Conservation (phyloP, 2,797 vertebrate genomes). For the Molossus molossus region DNA sequence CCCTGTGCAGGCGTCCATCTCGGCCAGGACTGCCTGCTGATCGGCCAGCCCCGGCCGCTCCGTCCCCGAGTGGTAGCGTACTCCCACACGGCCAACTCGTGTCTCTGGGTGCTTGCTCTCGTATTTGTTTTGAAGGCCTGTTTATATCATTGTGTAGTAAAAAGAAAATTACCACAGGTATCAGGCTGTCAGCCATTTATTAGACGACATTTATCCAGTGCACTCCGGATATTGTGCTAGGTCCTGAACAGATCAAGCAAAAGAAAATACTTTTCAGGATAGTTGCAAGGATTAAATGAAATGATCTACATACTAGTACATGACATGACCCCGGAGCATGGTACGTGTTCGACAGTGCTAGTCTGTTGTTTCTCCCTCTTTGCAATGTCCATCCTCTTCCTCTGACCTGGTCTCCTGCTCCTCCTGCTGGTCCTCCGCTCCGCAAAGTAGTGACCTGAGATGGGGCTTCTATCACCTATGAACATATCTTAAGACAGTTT, state of each 20-base stretch:
- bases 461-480: not conserved
- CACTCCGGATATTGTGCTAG: not conserved
- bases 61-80: not conserved
- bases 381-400: not conserved
- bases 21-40: not conserved
- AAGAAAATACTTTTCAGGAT: not conserved
- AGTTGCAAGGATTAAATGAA: not conserved
- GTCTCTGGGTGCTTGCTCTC: not conserved
- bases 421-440: not conserved
- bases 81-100: not conserved
- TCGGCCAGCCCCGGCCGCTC: not conserved
- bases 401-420: not conserved
- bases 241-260: not conserved
- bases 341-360: not conserved
- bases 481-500: conserved; percentile 3
- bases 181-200: not conserved
- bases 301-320: not conserved
- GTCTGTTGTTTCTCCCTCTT: not conserved
- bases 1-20: not conserved
- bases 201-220: not conserved
- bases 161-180: not conserved
- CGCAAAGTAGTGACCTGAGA: not conserved
- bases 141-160: not conserved
- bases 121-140: not conserved
- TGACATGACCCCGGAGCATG: not conserved